Conservation (phyloP, 1,140 invertebrate genomes). For the Dreissena rostriformis region DNA sequence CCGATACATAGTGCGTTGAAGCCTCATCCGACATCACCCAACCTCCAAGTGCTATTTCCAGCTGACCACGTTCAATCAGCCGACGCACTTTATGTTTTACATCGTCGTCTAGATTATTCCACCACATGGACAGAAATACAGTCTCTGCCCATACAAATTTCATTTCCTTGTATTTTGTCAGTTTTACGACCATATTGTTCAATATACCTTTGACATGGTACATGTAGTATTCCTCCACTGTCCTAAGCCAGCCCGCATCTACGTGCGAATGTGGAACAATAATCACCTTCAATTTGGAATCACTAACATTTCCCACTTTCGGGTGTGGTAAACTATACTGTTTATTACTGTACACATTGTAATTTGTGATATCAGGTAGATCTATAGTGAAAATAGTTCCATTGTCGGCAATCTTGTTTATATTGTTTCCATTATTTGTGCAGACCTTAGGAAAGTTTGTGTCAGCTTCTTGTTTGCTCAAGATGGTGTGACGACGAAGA, state of each 20-base stretch:
- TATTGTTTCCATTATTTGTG: constrained; percentile 2
- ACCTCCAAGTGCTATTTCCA: constrained; percentile 97
- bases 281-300: constrained; percentile 92
- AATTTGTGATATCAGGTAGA: constrained; percentile 65
- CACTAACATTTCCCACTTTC: constrained; percentile 2
- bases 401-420: constrained; percentile 48
- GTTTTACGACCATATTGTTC: constrained; percentile 93
- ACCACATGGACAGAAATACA: constrained; percentile 96
- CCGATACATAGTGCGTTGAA: constrained; percentile 94
- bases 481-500: constrained; percentile 37
- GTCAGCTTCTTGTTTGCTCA: constrained; percentile 10
- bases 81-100: constrained; percentile 85
- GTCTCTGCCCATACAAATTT: constrained; percentile 99
- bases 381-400: constrained; percentile 67
- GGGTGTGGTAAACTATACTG: constrained; percentile 69
- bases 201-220: constrained; percentile 95
- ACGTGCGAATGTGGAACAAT: constrained; percentile 99
- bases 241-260: constrained; percentile 99
- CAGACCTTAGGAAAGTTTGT: neutral
- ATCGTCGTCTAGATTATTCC: constrained; percentile 89
- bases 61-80: constrained; percentile 90
- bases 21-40: constrained; percentile 99
- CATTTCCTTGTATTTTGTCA: constrained; percentile 89
- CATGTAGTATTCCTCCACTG: constrained; percentile 96
- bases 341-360: constrained; percentile 65